A percentile compares a stretch with the other conserved stretches of the same genome.
Conservation (phyloP, 1,140 invertebrate species). For the Galendromus occidentalis region DNA sequence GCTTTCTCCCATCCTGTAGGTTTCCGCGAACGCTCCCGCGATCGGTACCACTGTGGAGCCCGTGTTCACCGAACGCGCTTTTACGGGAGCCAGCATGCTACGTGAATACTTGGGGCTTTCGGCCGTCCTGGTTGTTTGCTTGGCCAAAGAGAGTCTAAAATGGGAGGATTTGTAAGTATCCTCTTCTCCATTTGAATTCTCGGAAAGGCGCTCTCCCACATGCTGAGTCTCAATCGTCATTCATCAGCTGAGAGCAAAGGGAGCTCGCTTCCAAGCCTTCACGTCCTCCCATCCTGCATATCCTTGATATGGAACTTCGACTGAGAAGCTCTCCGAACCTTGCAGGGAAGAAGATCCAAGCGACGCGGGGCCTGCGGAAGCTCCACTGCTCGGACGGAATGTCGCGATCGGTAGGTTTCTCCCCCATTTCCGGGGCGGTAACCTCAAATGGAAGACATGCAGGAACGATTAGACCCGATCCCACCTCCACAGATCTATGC, state of each 20-base stretch:
- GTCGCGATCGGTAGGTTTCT: no score
- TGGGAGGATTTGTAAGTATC: constrained; percentile 5
- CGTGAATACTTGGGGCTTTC: not conserved
- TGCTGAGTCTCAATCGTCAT: not conserved
- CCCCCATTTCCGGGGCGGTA: no score
- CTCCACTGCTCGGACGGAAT: no score
- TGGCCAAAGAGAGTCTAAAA: not conserved
- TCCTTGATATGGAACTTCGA: not conserved
- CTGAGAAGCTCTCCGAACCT: not conserved
- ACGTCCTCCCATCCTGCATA: not conserved
- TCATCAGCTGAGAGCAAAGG: not conserved
- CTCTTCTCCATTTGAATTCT: not conserved
- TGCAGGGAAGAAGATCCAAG: not conserved
- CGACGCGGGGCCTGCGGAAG: not conserved
- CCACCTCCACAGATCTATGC: not conserved
- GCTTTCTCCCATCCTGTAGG: not conserved
- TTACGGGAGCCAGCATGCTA: not conserved
- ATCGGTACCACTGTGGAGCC: not conserved
- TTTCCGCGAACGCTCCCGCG: not conserved
- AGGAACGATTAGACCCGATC: no score
- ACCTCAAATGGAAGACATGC: not conserved
- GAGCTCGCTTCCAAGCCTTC: no score
- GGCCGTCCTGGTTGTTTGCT: not conserved
- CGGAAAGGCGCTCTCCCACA: not conserved
- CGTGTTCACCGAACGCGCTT: not conserved